Percentiles rank a stretch among this genome's conserved stretches.
Evolutionary conservation across 2,113 vertebrate genomes (phyloP).

Genomic region (Catharus bicknelli): DNA sequence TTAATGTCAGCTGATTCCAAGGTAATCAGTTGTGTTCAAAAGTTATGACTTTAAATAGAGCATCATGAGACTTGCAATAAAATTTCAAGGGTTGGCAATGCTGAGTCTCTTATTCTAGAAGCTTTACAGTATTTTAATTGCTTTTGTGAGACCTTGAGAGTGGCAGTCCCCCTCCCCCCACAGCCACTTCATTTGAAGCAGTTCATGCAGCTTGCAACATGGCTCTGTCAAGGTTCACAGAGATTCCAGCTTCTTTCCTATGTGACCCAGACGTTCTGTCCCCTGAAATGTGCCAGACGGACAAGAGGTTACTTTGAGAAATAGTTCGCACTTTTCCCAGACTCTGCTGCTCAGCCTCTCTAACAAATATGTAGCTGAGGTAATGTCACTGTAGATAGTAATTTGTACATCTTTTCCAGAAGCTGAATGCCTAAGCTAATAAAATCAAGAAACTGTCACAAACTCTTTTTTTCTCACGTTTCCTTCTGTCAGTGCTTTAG

Average conservation of each 20-base stretch:
- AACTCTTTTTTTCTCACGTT: not conserved
- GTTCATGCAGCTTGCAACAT: slow-evolving; percentile 42
- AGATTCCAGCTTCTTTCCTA: slow-evolving; percentile 10
- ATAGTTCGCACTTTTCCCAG: slow-evolving; percentile 49
- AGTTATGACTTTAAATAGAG: slow-evolving; percentile 1
- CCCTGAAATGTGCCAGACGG: slow-evolving; percentile 57
- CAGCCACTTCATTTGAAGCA: not conserved
- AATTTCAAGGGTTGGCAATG: not conserved
- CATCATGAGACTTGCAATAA: slow-evolving; percentile 4
- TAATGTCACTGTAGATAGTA: slow-evolving; percentile 7
- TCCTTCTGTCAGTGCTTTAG: not conserved
- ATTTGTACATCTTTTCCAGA: slow-evolving; percentile 28
- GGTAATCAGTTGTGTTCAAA: slow-evolving; percentile 16
- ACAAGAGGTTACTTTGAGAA: slow-evolving; percentile 63
- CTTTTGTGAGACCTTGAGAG: slow-evolving; percentile 14
- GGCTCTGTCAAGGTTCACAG: slow-evolving; percentile 43
- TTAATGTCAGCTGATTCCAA: not conserved
- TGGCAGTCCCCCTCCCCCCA: not conserved
- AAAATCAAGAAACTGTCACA: not conserved
- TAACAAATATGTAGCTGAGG: slow-evolving; percentile 28
- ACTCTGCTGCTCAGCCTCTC: not conserved
- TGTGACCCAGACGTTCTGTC: slow-evolving; percentile 56
- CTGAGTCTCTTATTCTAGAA: not conserved
- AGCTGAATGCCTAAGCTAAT: not conserved
- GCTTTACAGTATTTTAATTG: slow-evolving; percentile 30